Evolutionary conservation across 2,888 invertebrate genomes (phyloP).

Genomic region (Ormia ochracea): DNA sequence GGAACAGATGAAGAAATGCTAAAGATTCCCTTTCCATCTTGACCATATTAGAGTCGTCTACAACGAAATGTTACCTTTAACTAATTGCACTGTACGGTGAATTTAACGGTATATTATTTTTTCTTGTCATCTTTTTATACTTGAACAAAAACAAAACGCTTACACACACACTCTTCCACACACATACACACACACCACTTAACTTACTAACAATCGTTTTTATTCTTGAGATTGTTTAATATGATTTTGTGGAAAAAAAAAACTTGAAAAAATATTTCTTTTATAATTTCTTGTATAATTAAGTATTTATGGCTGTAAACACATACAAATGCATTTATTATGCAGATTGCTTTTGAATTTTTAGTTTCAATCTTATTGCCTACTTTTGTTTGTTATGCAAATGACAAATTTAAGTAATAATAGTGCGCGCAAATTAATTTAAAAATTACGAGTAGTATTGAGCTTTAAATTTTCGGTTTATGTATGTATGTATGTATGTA

Average conservation of each 20-base stretch:
- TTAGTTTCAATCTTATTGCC: neutral
- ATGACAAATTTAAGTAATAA: neutral
- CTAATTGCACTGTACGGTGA: neutral
- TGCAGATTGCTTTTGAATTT: neutral
- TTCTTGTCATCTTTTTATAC: neutral
- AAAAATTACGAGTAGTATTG: too few species aligned
- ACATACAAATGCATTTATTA: neutral
- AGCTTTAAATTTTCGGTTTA: too few species aligned
- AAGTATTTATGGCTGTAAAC: neutral
- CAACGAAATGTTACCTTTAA: neutral
- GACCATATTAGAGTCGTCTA: slow-evolving; percentile 1
- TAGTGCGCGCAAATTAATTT: too few species aligned
- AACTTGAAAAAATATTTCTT: too few species aligned
- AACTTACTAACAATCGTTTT: neutral
- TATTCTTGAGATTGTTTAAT: neutral
- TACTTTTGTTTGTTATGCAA: neutral
- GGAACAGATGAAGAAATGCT: neutral
- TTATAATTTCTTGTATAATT: neutral
- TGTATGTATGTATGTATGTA: too few species aligned
- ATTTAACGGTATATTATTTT: neutral
- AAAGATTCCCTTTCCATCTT: neutral
- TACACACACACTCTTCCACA: too few species aligned
- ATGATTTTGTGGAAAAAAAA: slow-evolving; percentile 2
- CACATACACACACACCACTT: neutral
- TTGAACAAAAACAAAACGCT: too few species aligned